phyloP scores from a whole-genome alignment of 2,113 vertebrate species.

The Zosterops pallidus region DNA sequence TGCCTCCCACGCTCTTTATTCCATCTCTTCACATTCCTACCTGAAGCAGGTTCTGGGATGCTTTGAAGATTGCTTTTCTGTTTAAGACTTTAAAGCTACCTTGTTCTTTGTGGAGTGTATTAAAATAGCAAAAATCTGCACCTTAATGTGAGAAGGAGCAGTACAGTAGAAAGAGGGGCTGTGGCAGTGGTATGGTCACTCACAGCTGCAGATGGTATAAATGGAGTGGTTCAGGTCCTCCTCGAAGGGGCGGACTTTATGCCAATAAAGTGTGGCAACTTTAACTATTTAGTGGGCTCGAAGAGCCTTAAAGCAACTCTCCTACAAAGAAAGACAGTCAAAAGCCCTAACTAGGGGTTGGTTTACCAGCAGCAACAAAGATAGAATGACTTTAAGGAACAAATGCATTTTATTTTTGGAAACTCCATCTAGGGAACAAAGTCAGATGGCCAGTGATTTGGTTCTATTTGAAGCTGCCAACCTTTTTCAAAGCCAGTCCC shows the following conservation, averaged over 20 bases:
- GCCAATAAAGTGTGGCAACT: not conserved
- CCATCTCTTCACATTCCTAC: conserved; percentile 24
- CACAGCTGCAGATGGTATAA: not conserved
- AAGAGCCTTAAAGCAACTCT: not conserved
- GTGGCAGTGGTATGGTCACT: not conserved
- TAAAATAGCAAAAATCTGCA: conserved; percentile 4
- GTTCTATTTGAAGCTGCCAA: not conserved
- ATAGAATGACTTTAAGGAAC: not conserved
- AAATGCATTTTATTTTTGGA: not conserved
- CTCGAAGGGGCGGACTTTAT: not conserved
- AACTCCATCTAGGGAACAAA: not conserved
- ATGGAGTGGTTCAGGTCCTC: not conserved
- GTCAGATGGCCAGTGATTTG: not conserved
- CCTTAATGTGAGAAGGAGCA: not conserved
- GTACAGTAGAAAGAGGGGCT: not conserved
- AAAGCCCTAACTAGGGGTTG: not conserved
- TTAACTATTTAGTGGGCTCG: not conserved
- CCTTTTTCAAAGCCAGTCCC: not conserved
- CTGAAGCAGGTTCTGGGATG: conserved; percentile 34
- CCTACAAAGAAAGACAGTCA: not conserved
- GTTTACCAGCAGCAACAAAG: not conserved
- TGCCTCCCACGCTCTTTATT: conserved; percentile 56
- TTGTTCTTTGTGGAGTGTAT: not conserved
- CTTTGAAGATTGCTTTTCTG: conserved; percentile 61
- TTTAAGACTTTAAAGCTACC: conserved; percentile 34